Evolutionary conservation across 2,888 invertebrate genomes (phyloP), one percentile per base, ranked within the genome.

Genomic region (Altica lythri): DNA sequence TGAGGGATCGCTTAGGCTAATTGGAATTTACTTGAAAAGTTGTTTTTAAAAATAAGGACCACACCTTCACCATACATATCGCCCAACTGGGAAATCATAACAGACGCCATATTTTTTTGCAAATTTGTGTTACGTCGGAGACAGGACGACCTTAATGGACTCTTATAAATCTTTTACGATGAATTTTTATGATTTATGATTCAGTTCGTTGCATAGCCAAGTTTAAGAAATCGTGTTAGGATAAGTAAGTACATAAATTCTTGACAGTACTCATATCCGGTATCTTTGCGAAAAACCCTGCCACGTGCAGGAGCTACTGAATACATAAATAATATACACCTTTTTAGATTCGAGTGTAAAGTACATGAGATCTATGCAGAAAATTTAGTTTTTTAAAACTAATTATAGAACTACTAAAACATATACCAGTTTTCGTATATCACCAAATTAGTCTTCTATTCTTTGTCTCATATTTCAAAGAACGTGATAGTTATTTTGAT

Each of bases 1-100:
- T 16, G 32, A 19, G 27, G 30, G 10, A 49, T n/a, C 37, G 27
- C 27, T 38, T 49, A 42, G 25, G 14, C 16, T 45, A 44, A 52
- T 43, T 35, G 17, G 22, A 51, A 51, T 38, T 48, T 38, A 25
- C 48, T 27, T 14, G 29, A 30, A 49, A 32, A 32, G 17, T 69
- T 66, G 62, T 67, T 63, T 61, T 64, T 62, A 57, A 65, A 66
- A 67, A 69, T 67, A 65, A 67, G 65, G 60, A 62, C 65, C 68
- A 63, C 68, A 65, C 68, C 68, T 66, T 60, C 42, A 38, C 29
- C 13, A 45, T 52, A 57, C 45, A 37, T 42, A 57, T 44, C 22
- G 63, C 60, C 65, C 70, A 66, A 57, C 69, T 66, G 70, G 69
- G 70, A 70, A 72, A 72, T 71, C 68, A 70, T 68, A 66, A 69